Conservation (phyloP, 1,140 invertebrate species). For the Meloidogyne chitwoodi region DNA sequence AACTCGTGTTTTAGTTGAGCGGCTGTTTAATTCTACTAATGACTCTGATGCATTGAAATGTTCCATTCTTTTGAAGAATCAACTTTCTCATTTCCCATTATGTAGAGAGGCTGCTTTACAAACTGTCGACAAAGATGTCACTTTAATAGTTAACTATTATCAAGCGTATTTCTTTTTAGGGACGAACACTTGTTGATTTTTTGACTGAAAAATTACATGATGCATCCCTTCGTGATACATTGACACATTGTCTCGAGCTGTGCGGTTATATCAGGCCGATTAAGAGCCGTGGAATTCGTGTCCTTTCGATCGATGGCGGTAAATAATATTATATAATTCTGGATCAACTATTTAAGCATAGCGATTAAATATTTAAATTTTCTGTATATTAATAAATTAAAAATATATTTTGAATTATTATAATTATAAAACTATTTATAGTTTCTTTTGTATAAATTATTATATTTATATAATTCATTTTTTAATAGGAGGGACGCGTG, state of each 20-base stretch:
- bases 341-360: neutral
- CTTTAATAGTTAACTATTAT: neutral
- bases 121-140: neutral
- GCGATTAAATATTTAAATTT: too few relatives aligned
- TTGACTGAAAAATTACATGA: neutral
- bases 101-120: neutral
- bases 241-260: conserved; percentile 65
- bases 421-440: too few relatives aligned
- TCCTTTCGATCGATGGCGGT: conserved; percentile 80
- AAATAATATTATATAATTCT: neutral
- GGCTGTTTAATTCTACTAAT: neutral
- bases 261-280: conserved; percentile 73
- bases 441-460: too few relatives aligned
- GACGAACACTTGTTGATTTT: neutral
- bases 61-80: neutral
- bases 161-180: neutral
- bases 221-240: neutral
- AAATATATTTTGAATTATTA: too few relatives aligned
- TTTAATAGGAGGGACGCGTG: conserved; percentile 68
- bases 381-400: too few relatives aligned
- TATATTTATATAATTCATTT: too few relatives aligned
- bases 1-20: neutral
- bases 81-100: neutral
- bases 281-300: conserved; percentile 72
- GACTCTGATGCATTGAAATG: neutral